These are phyloP conservation scores for Philotrypesis tridentata DNA, from an alignment of 1,140 invertebrate genomes.

Conservation along the genomic window DNA sequence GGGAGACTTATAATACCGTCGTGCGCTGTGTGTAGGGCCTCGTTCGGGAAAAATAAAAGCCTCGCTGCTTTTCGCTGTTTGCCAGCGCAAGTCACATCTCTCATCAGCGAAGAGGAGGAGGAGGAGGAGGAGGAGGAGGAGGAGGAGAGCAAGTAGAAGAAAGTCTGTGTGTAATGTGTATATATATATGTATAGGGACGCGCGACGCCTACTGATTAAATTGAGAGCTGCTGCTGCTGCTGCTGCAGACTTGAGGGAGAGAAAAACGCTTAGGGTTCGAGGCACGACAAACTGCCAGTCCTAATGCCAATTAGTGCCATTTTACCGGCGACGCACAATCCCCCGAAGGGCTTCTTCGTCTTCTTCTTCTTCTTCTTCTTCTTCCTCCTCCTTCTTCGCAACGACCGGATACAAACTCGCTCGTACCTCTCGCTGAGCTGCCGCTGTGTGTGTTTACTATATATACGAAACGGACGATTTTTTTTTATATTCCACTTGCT, in stretches of 20 bases:
- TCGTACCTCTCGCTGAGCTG: conserved; percentile 16
- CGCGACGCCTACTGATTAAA: conserved; percentile 42
- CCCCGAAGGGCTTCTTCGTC: conserved; percentile 53
- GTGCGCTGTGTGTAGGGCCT: neutral
- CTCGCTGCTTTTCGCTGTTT: conserved; percentile 44
- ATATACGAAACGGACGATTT: conserved; percentile 37
- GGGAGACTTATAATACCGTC: too few species aligned
- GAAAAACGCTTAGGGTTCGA: conserved; percentile 48
- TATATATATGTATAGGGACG: conserved; percentile 24
- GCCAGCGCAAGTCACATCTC: conserved; percentile 40
- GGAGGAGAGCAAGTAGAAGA: conserved; percentile 41
- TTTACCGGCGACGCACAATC: conserved; percentile 55
- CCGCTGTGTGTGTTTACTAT: too few species aligned
- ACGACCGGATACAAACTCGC: neutral
- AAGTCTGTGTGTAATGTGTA: too few species aligned
- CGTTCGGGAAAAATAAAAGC: conserved; percentile 41
- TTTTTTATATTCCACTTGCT: conserved; percentile 40
- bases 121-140: conserved; percentile 40
- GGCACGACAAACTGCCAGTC: conserved; percentile 70
- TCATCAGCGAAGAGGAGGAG: conserved; percentile 15
- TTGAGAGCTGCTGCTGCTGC: conserved; percentile 33
- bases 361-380: conserved; percentile 17
- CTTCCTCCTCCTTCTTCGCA: neutral
- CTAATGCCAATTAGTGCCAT: conserved; percentile 74
- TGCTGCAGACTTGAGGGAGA: neutral